A percentile compares a stretch with the other conserved stretches of the same genome.
Evolutionary conservation across 2,113 vertebrate genomes (phyloP).

Genomic region (Oplegnathus fasciatus): DNA sequence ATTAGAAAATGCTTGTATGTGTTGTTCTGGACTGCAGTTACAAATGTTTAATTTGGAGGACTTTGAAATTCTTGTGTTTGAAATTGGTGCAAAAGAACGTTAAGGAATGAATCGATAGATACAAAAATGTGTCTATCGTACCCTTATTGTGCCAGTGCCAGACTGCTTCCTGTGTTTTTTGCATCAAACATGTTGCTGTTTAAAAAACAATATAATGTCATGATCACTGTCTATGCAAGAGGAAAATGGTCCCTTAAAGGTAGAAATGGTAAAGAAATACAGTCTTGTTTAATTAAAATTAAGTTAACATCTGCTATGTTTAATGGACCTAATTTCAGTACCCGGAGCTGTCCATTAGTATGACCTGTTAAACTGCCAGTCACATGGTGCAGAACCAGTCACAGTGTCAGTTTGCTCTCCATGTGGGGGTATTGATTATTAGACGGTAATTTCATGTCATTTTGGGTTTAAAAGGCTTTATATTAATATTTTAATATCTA

Average conservation of each 20-base stretch:
- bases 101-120: too few species aligned
- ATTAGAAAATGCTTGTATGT: neutral
- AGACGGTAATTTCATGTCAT: neutral
- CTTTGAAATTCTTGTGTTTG: neutral
- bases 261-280: neutral
- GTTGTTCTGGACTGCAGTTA: neutral
- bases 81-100: too few species aligned
- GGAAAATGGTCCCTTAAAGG: neutral
- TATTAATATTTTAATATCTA: neutral
- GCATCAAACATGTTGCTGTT: neutral
- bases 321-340: too few species aligned
- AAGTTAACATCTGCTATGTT: conserved; percentile 3
- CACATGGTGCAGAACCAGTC: neutral
- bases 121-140: too few species aligned
- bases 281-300: neutral
- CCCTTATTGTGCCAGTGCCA: neutral
- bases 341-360: conserved; percentile 15
- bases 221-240: neutral
- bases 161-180: neutral
- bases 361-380: neutral
- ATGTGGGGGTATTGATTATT: neutral
- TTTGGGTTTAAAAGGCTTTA: neutral
- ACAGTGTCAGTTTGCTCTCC: neutral
- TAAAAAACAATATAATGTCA: neutral
- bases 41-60: neutral